Base-by-base conservation (phyloP, 1,140 invertebrate genomes). In the Drosophila sucinea region DNA sequence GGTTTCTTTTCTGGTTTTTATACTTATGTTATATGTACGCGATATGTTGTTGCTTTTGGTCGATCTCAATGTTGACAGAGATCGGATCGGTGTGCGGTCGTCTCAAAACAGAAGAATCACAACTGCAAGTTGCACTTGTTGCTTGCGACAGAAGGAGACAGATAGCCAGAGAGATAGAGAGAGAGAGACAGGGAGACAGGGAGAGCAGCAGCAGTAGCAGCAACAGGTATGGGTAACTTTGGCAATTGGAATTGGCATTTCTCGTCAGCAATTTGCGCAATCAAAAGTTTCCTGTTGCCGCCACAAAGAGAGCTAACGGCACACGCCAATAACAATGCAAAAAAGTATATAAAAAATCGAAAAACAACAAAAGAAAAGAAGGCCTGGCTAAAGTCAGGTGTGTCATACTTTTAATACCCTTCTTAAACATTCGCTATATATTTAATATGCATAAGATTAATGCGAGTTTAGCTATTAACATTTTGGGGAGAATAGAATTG, bases 241-340 rank as follows among this genome's bases (percentile, higher is more conserved):
- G 77, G 72, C 84, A 87, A 87, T 86, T 81, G 81, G 81, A 87
- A 87, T 86, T 81, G 81, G 81, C 67, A 78, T 85, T 70, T 85
- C 66, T 66, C 72, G 74, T 44, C 57, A 83, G 80, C 79, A 82
- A 87, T 87, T 85, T 86, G 66, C 47, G 79, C 83, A 86, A 86
- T 86, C 83, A 86, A 74, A 87, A 87, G 67, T 80, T 87, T 87
- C 82, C 82, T 86, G 84, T 87, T 82, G 79, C 75, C 67, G 63
- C 83, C 69, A 77, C 74, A 67, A 47, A 67, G 76, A 61, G 33
- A 72, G 68, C 41, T 81, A 86, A 86, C 70, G 81, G 81, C 74
- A 85, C 81, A 85, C 67, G 75, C 74, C 70, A 82, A 62, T 55
- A 74, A 62, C 68, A 75, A 67, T 55, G 58, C 60, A 32, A 56